A percentile compares a stretch with the other conserved stretches of the same genome.
These are phyloP conservation scores for Cebus imitator DNA, from an alignment of 2,113 vertebrate species.

Conservation along the genomic window DNA sequence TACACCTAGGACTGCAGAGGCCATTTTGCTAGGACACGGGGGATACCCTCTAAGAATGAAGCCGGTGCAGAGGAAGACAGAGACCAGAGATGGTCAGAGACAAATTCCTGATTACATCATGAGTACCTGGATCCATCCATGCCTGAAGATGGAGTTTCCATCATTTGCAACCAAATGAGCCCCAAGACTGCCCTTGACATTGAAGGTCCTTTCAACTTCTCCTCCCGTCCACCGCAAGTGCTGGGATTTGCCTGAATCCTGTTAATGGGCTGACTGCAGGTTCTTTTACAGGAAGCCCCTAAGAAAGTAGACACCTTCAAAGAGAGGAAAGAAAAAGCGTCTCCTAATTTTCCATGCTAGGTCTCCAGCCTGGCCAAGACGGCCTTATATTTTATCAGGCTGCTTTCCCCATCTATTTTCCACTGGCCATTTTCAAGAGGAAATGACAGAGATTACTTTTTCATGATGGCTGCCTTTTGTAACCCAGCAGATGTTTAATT, in stretches of 20 bases:
- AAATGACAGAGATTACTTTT: conserved; percentile 51
- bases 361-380: not conserved
- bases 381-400: not conserved
- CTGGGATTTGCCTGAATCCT: not conserved
- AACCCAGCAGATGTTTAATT: conserved; percentile 26
- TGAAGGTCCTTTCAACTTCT: not conserved
- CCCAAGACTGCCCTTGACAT: too few species aligned
- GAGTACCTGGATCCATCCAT: not conserved
- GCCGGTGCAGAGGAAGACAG: not conserved
- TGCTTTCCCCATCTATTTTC: not conserved
- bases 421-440: conserved; percentile 24
- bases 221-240: not conserved
- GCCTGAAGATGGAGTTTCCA: not conserved
- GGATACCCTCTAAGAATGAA: not conserved
- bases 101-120: accelerated
- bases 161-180: not conserved
- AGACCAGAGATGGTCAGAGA: not conserved
- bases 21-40: not conserved
- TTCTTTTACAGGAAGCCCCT: not conserved
- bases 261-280: not conserved
- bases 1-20: not conserved
- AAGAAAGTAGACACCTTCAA: not conserved
- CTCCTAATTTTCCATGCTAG: not conserved
- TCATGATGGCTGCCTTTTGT: conserved; percentile 1
- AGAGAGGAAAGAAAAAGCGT: not conserved